Evolutionary conservation across 2,113 vertebrate genomes (phyloP).

Genomic region (Baryphthengus martii): DNA sequence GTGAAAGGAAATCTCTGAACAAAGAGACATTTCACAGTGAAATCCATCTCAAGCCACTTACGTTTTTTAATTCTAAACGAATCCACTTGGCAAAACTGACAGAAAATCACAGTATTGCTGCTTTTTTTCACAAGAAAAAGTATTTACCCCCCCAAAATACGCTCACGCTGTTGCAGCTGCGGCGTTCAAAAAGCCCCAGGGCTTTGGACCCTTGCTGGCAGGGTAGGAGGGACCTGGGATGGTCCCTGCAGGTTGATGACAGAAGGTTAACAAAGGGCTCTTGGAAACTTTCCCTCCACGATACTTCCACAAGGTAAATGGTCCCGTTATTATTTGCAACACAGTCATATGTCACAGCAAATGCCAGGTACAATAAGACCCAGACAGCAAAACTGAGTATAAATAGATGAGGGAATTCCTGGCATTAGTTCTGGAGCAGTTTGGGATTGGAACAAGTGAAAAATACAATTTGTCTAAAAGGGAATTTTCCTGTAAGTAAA

Average conservation of each 20-base stretch:
- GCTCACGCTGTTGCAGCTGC: not conserved
- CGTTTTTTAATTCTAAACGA: conserved; percentile 8
- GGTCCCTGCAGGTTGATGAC: not conserved
- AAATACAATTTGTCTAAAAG: conserved; percentile 16
- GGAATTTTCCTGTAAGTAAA: conserved; percentile 22
- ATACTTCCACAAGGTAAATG: not conserved
- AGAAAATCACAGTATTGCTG: not conserved
- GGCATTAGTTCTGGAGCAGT: conserved; percentile 38
- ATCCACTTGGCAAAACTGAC: conserved; percentile 17
- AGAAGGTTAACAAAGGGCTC: not conserved
- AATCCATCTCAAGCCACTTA: conserved; percentile 6
- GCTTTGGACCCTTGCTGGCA: not conserved
- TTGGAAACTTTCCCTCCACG: not conserved
- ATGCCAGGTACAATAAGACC: conserved; percentile 51
- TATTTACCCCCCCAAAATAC: not conserved
- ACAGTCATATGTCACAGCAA: not conserved
- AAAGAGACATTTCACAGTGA: not conserved
- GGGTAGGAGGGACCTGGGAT: not conserved
- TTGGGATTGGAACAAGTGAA: conserved; percentile 43
- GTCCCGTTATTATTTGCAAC: not conserved
- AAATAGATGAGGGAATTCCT: conserved; percentile 63
- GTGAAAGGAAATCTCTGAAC: conserved; percentile 22
- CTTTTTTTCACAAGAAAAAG: not conserved
- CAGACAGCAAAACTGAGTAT: conserved; percentile 26
- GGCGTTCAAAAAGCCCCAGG: not conserved